These are phyloP conservation scores for Chaetorhynchus papuensis DNA, from an alignment of 2,113 vertebrate species.

Conservation along the genomic window DNA sequence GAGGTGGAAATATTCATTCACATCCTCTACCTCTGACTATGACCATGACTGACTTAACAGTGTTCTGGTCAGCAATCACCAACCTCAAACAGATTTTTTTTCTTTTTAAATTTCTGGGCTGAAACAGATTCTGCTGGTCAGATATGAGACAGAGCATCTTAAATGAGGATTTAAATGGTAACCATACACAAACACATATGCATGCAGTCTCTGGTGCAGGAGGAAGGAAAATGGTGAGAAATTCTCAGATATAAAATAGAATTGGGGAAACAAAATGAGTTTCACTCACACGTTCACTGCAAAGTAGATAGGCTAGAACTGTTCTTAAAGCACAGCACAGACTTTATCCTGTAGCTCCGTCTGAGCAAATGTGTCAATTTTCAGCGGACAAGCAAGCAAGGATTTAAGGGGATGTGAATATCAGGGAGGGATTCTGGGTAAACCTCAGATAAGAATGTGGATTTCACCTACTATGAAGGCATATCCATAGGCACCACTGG, in stretches of 20 bases:
- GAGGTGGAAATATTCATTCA: neutral
- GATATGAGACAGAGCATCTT: neutral
- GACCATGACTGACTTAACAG: neutral
- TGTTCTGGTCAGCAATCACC: neutral
- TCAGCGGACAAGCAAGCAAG: neutral
- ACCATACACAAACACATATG: neutral
- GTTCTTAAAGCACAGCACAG: neutral
- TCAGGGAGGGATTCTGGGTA: neutral
- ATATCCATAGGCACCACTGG: neutral
- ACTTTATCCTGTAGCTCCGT: neutral
- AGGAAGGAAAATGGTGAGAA: neutral
- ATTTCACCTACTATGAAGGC: neutral
- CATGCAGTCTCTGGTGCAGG: neutral
- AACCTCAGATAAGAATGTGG: neutral
- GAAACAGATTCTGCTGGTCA: neutral
- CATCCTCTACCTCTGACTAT: neutral
- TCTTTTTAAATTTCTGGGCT: neutral
- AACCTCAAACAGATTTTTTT: neutral
- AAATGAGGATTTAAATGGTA: slow-evolving; percentile 12
- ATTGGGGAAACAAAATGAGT: neutral
- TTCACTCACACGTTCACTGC: neutral
- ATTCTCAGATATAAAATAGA: neutral
- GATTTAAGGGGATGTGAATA: neutral
- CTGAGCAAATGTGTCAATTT: neutral
- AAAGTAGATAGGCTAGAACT: neutral